Percentiles rank a stretch among this genome's conserved stretches.
Evolutionary conservation across 2,888 invertebrate genomes (phyloP).

Genomic region (Lochmaea capreae): DNA sequence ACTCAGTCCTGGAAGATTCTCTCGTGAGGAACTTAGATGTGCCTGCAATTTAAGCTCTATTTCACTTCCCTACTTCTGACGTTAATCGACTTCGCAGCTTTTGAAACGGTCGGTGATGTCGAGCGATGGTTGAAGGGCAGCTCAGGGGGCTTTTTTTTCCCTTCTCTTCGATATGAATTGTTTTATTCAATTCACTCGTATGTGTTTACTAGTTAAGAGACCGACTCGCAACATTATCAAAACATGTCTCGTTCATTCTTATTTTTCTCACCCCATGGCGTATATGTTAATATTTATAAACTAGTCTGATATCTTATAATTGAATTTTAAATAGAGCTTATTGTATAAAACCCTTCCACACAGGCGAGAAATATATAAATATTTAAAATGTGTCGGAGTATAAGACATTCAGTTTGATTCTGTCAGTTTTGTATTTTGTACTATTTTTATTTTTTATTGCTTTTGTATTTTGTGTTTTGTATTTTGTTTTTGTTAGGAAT

Average conservation of each 20-base stretch:
- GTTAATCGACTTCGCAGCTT: slow-evolving; percentile 65
- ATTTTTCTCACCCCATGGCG: slow-evolving; percentile 12
- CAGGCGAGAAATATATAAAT: too few species aligned
- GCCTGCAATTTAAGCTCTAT: slow-evolving; percentile 65
- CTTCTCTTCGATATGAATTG: slow-evolving; percentile 51
- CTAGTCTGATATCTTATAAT: too few species aligned
- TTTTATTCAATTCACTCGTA: slow-evolving; percentile 48
- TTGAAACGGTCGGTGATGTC: slow-evolving; percentile 58
- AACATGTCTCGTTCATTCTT: slow-evolving; percentile 42
- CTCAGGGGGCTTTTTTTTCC: slow-evolving; percentile 41
- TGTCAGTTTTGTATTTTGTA: too few species aligned
- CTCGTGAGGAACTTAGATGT: slow-evolving; percentile 63
- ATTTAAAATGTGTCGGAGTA: too few species aligned
- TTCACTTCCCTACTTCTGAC: slow-evolving; percentile 65
- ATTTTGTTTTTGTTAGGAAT: too few species aligned
- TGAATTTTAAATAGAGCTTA: too few species aligned
- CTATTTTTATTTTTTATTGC: too few species aligned
- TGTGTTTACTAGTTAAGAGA: slow-evolving; percentile 44
- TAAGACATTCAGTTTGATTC: too few species aligned
- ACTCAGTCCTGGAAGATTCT: slow-evolving; percentile 60
- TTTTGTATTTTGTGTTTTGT: too few species aligned
- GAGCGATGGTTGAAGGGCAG: slow-evolving; percentile 48
- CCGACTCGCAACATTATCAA: slow-evolving; percentile 15
- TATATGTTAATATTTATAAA: not conserved
- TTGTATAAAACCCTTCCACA: too few species aligned